Conservation (phyloP, 2,113 vertebrate genomes). For the Marcusenius ussheri region DNA sequence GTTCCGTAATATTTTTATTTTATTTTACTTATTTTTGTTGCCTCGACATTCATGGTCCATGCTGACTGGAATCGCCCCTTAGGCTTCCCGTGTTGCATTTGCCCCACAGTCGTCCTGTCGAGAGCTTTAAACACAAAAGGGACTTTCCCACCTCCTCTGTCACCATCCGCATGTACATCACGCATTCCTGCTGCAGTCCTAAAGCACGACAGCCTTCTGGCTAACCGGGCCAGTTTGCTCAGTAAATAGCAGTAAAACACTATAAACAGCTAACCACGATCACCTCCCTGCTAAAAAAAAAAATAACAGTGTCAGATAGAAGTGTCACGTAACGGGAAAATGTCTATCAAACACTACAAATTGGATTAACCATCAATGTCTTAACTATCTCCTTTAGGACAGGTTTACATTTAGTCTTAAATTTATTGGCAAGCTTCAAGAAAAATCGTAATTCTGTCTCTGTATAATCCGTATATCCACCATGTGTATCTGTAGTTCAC, state of each 20-base stretch:
- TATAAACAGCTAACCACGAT: not conserved
- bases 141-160: not conserved
- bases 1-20: not conserved
- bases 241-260: not conserved
- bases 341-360: not conserved
- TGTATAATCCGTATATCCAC: not conserved
- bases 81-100: not conserved
- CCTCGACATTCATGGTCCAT: not conserved
- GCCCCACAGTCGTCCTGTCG: not conserved
- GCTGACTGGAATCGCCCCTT: not conserved
- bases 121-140: not conserved
- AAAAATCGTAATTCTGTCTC: not conserved
- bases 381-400: not conserved
- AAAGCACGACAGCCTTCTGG: not conserved
- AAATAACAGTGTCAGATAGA: not conserved
- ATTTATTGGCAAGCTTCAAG: not conserved
- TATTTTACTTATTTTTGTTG: not conserved
- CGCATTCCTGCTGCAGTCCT: not conserved
- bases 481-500: not conserved
- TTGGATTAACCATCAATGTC: not conserved
- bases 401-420: not conserved
- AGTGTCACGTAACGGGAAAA: not conserved
- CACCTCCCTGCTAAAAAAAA: not conserved
- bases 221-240: not conserved
- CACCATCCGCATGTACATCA: not conserved